Evolutionary conservation across 2,113 vertebrate genomes (phyloP).

Genomic region (Anser brachyrhynchus): DNA sequence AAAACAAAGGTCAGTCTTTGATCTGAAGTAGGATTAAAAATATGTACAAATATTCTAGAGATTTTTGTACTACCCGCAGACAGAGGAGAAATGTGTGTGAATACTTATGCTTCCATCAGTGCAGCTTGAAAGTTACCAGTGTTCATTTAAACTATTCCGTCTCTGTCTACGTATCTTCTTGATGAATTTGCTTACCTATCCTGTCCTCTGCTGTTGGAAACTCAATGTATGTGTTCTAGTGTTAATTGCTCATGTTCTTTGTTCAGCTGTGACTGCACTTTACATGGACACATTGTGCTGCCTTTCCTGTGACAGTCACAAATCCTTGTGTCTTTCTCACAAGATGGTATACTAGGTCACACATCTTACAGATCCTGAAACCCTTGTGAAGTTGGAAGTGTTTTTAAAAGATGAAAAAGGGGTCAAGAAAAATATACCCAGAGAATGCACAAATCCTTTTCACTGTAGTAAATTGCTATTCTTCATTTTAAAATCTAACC

Average conservation of each 20-base stretch:
- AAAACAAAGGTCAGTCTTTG: background rate
- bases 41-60: background rate
- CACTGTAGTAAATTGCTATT: background rate
- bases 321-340: background rate
- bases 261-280: too few relatives aligned
- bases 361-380: too few relatives aligned
- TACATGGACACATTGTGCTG: background rate
- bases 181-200: background rate
- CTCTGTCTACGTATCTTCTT: background rate
- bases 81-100: background rate
- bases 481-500: background rate
- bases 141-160: background rate
- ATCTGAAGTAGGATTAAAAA: background rate
- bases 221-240: too few relatives aligned
- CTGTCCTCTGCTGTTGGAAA: too few relatives aligned
- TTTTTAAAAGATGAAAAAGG: background rate
- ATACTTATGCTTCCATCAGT: too few relatives aligned
- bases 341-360: background rate
- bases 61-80: background rate
- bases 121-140: background rate
- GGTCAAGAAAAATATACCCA: background rate
- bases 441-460: background rate
- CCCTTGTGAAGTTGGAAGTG: background rate
- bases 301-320: background rate
- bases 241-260: background rate